These are phyloP conservation scores for Fabriciana adippe DNA, from an alignment of 2,888 invertebrate species.

Conservation along the genomic window DNA sequence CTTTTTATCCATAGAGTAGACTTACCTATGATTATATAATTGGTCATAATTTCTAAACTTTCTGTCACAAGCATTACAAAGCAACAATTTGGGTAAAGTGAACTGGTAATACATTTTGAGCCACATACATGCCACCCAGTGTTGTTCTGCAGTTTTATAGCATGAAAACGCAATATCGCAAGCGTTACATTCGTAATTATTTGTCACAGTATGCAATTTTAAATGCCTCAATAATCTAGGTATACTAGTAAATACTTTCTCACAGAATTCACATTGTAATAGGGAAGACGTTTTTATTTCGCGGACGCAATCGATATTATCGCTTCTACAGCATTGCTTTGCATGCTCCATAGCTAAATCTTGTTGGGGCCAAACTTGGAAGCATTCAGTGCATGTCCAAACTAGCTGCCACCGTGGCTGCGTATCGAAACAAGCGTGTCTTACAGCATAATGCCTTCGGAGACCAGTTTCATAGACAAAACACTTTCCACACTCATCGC, in stretches of 20 bases:
- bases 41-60: slow-evolving; percentile 77
- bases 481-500: slow-evolving; percentile 72
- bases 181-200: slow-evolving; percentile 85
- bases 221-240: slow-evolving; percentile 69
- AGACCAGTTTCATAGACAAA: slow-evolving; percentile 76
- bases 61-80: slow-evolving; percentile 75
- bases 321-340: slow-evolving; percentile 59
- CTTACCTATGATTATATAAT: slow-evolving; percentile 74
- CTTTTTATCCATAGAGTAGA: slow-evolving; percentile 3
- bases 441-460: slow-evolving; percentile 65
- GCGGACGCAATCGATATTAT: slow-evolving; percentile 55
- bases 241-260: slow-evolving; percentile 75
- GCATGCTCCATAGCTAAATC: slow-evolving; percentile 67
- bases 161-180: slow-evolving; percentile 65
- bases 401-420: slow-evolving; percentile 74
- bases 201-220: slow-evolving; percentile 83
- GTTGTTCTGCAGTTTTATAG: slow-evolving; percentile 68
- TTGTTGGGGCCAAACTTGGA: slow-evolving; percentile 74
- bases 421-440: slow-evolving; percentile 59
- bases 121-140: slow-evolving; percentile 72
- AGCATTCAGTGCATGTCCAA: slow-evolving; percentile 77
- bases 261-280: slow-evolving; percentile 73
- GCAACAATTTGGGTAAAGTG: slow-evolving; percentile 67
- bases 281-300: slow-evolving; percentile 75
- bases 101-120: slow-evolving; percentile 65